Percentiles rank a stretch among this genome's conserved stretches.
Conservation (phyloP, 2,888 invertebrate species). For the Cephus runcator region DNA sequence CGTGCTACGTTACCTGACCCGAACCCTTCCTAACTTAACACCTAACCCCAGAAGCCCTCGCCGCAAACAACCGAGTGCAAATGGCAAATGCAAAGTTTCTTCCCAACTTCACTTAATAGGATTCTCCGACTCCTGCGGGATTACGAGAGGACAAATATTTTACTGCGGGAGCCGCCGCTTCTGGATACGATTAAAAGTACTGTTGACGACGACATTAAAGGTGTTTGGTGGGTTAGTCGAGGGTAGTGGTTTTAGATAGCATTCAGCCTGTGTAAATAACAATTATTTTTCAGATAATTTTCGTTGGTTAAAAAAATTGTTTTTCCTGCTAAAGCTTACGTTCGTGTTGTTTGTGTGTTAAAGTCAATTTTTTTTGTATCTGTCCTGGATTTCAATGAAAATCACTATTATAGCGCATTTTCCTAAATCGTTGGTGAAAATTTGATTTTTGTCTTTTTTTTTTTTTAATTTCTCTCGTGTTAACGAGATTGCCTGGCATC, state of each 20-base stretch:
- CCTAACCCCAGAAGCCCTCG: slow-evolving; percentile 10
- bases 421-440: not conserved
- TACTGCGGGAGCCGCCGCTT: not conserved
- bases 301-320: no score
- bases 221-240: no score
- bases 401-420: not conserved
- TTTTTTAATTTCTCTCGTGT: not conserved
- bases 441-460: no score
- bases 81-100: slow-evolving; percentile 19
- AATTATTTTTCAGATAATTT: not conserved
- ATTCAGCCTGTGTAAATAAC: not conserved
- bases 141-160: slow-evolving; percentile 19
- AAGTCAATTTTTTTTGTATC: not conserved
- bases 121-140: slow-evolving; percentile 16
- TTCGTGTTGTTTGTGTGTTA: no score
- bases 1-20: not conserved
- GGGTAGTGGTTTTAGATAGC: not conserved
- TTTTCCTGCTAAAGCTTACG: no score
- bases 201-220: not conserved
- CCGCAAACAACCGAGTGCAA: slow-evolving; percentile 17
- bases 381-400: not conserved
- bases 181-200: not conserved
- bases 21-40: not conserved
- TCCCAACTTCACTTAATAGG: slow-evolving; percentile 15
- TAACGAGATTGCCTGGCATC: not conserved